These are phyloP conservation scores for Parazoanthus swiftii DNA, from an alignment of 92 coral and sea anemone genomes.

Conservation along the genomic window DNA sequence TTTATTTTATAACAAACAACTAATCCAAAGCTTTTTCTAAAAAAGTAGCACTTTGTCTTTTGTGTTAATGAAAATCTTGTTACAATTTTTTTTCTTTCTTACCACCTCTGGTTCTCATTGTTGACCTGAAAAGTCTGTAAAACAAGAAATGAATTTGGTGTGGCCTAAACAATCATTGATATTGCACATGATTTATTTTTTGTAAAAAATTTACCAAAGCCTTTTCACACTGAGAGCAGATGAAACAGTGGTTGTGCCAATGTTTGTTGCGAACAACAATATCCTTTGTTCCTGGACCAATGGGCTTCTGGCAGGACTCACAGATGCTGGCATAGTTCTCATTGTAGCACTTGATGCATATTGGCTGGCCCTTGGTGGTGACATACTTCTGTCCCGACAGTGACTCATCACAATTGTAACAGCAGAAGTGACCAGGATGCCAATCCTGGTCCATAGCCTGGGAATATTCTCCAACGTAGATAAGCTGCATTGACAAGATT, in stretches of 20 bases:
- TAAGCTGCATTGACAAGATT: slow-evolving; percentile 56
- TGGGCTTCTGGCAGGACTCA: slow-evolving; percentile 80
- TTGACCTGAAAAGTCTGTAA: too few species aligned
- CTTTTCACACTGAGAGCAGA: slow-evolving; percentile 82
- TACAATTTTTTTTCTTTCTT: too few species aligned
- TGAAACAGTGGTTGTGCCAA: slow-evolving; percentile 94
- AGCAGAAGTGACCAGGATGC: slow-evolving; percentile 97
- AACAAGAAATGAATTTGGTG: too few species aligned
- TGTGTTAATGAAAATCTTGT: too few species aligned
- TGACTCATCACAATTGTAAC: slow-evolving; percentile 91
- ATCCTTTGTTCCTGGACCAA: slow-evolving; percentile 97
- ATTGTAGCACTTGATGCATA: slow-evolving; percentile 88
- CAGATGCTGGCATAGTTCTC: slow-evolving; percentile 81
- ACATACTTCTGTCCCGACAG: slow-evolving; percentile 85
- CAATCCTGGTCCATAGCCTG: slow-evolving; percentile 95
- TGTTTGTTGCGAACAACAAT: slow-evolving; percentile 93
- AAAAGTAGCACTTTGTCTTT: too few species aligned
- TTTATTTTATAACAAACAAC: too few species aligned
- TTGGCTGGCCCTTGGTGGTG: slow-evolving; percentile 78
- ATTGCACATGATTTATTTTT: neutral
- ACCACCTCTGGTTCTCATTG: too few species aligned
- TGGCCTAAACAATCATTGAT: too few species aligned
- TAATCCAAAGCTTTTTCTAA: too few species aligned
- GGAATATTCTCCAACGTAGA: slow-evolving; percentile 94
- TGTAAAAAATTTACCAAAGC: slow-evolving; percentile 47